Evolutionary conservation across 2,113 vertebrate genomes (phyloP).

Genomic region (Arothron firmamentum): DNA sequence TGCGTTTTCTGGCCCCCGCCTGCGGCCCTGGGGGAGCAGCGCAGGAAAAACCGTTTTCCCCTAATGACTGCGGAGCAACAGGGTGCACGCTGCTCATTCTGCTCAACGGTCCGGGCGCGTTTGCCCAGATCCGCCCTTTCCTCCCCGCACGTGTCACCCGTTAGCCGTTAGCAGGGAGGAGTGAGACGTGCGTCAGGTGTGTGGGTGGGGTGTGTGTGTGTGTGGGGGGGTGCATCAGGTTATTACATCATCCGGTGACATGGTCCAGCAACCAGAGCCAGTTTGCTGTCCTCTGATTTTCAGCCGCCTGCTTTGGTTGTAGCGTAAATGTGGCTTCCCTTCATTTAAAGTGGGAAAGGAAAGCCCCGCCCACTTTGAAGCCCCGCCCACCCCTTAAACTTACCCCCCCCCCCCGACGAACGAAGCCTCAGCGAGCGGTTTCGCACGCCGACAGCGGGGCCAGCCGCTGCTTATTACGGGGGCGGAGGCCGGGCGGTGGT

Average conservation of each 20-base stretch:
- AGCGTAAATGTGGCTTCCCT: conserved; percentile 47
- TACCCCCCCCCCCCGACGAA: conserved; percentile 33
- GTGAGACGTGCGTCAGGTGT: no score
- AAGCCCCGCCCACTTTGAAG: conserved; percentile 10
- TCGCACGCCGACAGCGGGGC: conserved; percentile 30
- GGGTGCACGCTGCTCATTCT: conserved; percentile 8
- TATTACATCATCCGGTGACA: conserved; percentile 62
- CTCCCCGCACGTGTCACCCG: no score
- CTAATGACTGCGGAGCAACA: conserved; percentile 18
- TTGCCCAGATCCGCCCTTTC: no score
- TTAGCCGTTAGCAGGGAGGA: not conserved
- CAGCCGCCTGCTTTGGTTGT: conserved; percentile 39
- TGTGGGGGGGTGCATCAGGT: not conserved
- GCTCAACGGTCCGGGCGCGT: not conserved
- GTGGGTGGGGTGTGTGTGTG: not conserved
- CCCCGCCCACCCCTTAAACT: conserved; percentile 44
- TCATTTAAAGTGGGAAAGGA: conserved; percentile 32
- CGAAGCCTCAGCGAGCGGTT: conserved; percentile 42
- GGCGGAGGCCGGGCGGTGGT: conserved; percentile 57
- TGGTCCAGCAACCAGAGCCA: conserved; percentile 58
- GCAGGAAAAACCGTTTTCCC: conserved; percentile 46
- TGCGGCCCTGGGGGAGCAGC: conserved; percentile 17
- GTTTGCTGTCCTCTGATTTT: conserved; percentile 24
- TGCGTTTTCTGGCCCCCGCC: not conserved
- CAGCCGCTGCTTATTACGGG: conserved; percentile 41